Evolutionary conservation across 1,140 invertebrate species (phyloP).

Genomic region (Magallana angulata): DNA sequence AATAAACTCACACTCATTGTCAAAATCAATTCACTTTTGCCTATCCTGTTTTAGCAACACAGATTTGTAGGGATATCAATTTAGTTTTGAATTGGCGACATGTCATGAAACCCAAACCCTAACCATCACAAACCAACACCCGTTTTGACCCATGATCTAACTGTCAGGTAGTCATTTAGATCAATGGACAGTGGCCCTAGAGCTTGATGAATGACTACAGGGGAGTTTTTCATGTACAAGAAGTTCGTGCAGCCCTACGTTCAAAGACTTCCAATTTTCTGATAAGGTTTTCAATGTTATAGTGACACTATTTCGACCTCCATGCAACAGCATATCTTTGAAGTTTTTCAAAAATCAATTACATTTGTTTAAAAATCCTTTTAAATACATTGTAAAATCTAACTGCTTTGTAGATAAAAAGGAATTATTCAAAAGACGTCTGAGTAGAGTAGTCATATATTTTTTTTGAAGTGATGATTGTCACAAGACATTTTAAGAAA

Average conservation of each 20-base stretch:
- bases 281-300: neutral
- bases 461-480: constrained; percentile 12
- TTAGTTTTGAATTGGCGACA: too few relatives aligned
- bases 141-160: too few relatives aligned
- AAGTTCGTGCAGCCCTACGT: neutral
- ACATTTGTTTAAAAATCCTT: constrained; percentile 6
- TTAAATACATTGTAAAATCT: neutral
- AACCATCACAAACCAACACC: too few relatives aligned
- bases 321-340: neutral
- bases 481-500: neutral
- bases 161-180: too few relatives aligned
- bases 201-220: neutral
- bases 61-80: too few relatives aligned
- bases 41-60: too few relatives aligned
- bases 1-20: too few relatives aligned
- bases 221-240: neutral
- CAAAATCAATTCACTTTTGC: too few relatives aligned
- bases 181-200: too few relatives aligned
- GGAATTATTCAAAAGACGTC: constrained; percentile 17
- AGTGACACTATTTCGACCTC: neutral
- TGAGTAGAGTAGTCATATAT: constrained; percentile 8
- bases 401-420: neutral
- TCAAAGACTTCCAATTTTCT: neutral
- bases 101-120: too few relatives aligned
- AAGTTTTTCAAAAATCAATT: constrained; percentile 29